Conservation (phyloP, 2,888 invertebrate species). For the Aleiodes leptofemur region DNA sequence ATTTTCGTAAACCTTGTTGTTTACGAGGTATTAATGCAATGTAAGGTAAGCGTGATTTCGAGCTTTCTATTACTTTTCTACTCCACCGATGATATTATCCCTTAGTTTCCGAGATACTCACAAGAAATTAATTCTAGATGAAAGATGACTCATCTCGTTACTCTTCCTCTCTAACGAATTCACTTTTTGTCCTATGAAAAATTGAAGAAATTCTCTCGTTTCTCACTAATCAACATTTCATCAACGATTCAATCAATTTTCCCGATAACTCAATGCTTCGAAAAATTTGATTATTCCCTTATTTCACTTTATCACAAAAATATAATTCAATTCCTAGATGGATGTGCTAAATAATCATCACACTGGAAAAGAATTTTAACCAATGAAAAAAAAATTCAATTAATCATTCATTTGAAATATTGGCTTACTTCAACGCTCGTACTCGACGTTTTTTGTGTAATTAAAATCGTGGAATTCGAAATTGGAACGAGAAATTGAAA, state of each 20-base stretch:
- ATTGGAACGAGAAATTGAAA: constrained; percentile 3
- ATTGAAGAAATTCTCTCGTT: no score
- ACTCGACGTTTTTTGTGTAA: constrained; percentile 50
- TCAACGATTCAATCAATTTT: not conserved
- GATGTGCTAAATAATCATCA: not conserved
- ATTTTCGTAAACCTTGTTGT: no score
- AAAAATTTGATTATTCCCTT: not conserved
- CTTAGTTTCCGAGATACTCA: no score
- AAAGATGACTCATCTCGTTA: no score
- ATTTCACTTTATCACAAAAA: constrained; percentile 29
- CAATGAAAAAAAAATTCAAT: constrained; percentile 2
- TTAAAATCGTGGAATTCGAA: not conserved
- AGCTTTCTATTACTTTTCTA: no score
- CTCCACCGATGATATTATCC: no score
- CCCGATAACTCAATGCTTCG: not conserved
- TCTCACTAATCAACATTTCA: not conserved
- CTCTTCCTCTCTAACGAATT: no score
- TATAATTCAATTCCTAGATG: not conserved
- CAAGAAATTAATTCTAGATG: no score
- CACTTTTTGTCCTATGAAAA: no score
- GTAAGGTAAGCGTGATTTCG: no score
- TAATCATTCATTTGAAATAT: constrained; percentile 32
- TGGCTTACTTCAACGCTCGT: constrained; percentile 48
- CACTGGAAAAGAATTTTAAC: not conserved
- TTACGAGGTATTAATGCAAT: no score